phyloP scores from a whole-genome alignment of 2,113 vertebrate species.

The Eleginops maclovinus region DNA sequence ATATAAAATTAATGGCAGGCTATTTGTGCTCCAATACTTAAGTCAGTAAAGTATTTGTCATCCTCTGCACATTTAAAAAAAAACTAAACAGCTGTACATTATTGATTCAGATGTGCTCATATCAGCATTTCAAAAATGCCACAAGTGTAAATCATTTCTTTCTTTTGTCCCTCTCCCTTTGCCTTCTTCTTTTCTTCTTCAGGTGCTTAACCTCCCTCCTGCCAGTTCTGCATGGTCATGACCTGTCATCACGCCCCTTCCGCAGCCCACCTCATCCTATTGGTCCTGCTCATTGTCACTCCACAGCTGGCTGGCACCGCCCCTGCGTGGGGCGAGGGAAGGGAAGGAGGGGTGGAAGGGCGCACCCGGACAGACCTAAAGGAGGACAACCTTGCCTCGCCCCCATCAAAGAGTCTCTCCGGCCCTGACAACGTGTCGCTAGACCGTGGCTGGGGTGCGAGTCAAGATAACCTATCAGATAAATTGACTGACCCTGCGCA shows the following conservation, averaged over 20 bases:
- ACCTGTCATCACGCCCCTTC: slow-evolving; percentile 83
- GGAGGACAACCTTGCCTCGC: slow-evolving; percentile 67
- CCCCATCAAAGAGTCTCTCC: slow-evolving; percentile 40
- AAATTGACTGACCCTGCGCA: slow-evolving; percentile 79
- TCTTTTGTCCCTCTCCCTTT: slow-evolving; percentile 47
- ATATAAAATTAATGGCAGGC: background rate
- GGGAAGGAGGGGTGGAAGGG: slow-evolving; percentile 72
- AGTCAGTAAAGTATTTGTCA: background rate
- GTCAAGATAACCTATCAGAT: slow-evolving; percentile 74
- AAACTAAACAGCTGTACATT: background rate
- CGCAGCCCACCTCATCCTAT: slow-evolving; percentile 83
- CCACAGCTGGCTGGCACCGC: slow-evolving; percentile 79
- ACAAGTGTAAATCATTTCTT: slow-evolving; percentile 13
- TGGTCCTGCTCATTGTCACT: slow-evolving; percentile 83
- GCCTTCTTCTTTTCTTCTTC: slow-evolving; percentile 44
- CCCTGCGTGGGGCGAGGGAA: slow-evolving; percentile 75
- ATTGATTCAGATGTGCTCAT: background rate
- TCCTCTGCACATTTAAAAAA: background rate
- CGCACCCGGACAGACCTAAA: slow-evolving; percentile 71
- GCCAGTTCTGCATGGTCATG: slow-evolving; percentile 87
- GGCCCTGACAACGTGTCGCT: slow-evolving; percentile 47
- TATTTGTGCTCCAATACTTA: background rate
- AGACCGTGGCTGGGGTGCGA: slow-evolving; percentile 44
- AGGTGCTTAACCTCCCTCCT: slow-evolving; percentile 85
- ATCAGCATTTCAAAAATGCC: background rate